These are phyloP conservation scores for Sialia sialis DNA, from an alignment of 2,113 vertebrate species.

Conservation along the genomic window DNA sequence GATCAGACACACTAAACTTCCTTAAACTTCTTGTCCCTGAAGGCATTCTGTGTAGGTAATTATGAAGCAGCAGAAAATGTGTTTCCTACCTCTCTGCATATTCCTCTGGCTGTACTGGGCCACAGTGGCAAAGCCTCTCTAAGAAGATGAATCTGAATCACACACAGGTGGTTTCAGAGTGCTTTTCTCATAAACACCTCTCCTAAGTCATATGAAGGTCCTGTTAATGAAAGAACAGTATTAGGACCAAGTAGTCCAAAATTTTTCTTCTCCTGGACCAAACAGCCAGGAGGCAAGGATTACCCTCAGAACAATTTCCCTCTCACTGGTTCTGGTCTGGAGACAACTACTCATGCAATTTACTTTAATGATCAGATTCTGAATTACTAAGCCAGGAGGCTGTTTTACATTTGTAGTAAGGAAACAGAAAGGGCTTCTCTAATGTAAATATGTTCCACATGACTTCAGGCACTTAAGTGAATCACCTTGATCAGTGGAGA, in stretches of 20 bases:
- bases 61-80: not conserved
- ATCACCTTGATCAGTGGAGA: not conserved
- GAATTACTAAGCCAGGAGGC: not conserved
- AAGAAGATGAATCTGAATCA: not conserved
- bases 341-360: not conserved
- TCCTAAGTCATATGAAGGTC: not conserved
- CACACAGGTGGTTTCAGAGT: not conserved
- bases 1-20: not conserved
- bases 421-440: not conserved
- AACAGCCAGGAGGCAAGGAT: not conserved
- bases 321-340: not conserved
- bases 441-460: not conserved
- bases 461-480: not conserved
- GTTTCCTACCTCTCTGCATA: not conserved
- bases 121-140: not conserved
- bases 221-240: not conserved
- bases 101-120: not conserved
- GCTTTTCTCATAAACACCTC: not conserved
- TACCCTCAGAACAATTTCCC: not conserved
- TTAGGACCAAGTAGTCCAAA: not conserved
- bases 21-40: not conserved
- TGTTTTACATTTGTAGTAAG: not conserved
- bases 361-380: not conserved
- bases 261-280: not conserved
- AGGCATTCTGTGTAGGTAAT: not conserved